These are phyloP conservation scores for Odocoileus hemionus DNA, from an alignment of 2,113 vertebrate genomes.

Conservation along the genomic window DNA sequence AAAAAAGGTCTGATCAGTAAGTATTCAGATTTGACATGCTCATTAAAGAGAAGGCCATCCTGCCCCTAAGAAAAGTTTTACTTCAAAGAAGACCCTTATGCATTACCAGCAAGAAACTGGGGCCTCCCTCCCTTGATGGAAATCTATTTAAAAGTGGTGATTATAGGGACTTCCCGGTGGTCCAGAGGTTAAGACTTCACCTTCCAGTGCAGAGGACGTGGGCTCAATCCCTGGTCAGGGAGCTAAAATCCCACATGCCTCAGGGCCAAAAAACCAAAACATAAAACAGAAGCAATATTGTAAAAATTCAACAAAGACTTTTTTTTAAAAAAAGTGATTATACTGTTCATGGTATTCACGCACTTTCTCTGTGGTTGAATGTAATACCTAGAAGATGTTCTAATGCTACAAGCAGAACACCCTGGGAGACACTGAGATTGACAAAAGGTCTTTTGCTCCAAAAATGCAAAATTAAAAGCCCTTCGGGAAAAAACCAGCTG, in stretches of 20 bases:
- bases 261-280: neutral
- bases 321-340: neutral
- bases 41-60: neutral
- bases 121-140: neutral
- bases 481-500: neutral
- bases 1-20: neutral
- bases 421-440: neutral
- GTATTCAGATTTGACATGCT: neutral
- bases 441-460: neutral
- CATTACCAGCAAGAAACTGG: accelerated
- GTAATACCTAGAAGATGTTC: neutral
- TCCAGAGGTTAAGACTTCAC: neutral
- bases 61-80: neutral
- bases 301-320: neutral
- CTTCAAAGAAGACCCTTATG: neutral
- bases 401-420: neutral
- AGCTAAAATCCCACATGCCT: neutral
- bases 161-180: neutral
- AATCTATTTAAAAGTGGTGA: neutral
- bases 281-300: neutral
- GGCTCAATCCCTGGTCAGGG: neutral
- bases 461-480: neutral
- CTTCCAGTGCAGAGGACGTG: neutral
- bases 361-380: neutral
- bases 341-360: neutral